Evolutionary conservation across 2,797 vertebrate species (phyloP), one percentile per base, ranked within the genome.

Genomic region (Poecilia picta): DNA sequence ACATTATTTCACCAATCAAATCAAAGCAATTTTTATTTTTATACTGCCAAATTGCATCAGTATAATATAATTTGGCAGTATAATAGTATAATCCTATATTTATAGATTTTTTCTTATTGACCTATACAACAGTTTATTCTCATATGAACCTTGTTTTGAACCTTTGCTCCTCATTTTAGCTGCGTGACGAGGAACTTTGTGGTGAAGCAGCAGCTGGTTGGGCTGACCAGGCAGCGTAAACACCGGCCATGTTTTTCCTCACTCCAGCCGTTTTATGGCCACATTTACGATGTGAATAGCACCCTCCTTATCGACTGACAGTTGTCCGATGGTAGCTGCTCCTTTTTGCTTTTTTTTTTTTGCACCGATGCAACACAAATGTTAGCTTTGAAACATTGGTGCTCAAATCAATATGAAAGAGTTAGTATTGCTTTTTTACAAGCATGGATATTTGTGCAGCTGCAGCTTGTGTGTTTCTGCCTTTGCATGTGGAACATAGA

Each of bases 181-280:
- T 36, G 7, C 2, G 13, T 47, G 25, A n/a, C 53, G 76, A 82
- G 79, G 80, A 84, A 82, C 85, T 82, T 79, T 80, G 87, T 77
- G 83, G 85, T 88, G 83, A 91, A 81, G 66, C 66, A 79, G 73
- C n/a, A 86, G 86, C 85, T 89, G 87, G 85, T 88, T 87, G 79
- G 86, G 84, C 86, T 91, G 91, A 91, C 89, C 90, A 81, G 85
- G 89, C 87, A 90, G 82, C 85, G 83, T 90, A 91, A 93, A 92
- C 91, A 89, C 87, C 82, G 77, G 87, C 84, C 89, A 89, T 90
- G 86, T 92, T 91, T 91, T 89, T 85, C 25, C 86, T 89, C 86
- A 87, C 89, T 80, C 86, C 81, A 83, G 81, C 70, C 72, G 51
- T 90, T 94, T 93, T 94, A 93, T 85, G 81, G 53, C 46, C 86